phyloP scores from a whole-genome alignment of 2,888 invertebrate genomes.

The Troides oblongomaculatus region DNA sequence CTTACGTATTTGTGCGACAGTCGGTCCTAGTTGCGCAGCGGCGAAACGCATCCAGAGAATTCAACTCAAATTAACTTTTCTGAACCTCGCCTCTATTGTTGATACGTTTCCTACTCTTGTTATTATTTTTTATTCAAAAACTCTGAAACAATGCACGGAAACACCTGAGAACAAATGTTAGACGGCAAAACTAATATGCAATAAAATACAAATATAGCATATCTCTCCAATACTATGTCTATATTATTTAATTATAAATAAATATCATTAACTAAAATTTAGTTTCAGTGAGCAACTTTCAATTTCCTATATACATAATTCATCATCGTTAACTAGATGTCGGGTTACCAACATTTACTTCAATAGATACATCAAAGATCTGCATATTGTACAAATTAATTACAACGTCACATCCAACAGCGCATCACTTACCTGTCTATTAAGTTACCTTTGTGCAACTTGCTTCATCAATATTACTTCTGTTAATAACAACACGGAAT shows the following conservation, averaged over 20 bases:
- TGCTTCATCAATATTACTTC: not conserved
- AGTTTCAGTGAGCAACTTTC: not conserved
- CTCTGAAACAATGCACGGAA: not conserved
- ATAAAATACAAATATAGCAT: not conserved
- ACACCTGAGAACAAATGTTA: not conserved
- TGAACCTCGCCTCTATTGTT: slow-evolving; percentile 8
- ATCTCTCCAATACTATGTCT: not conserved
- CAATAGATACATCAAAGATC: slow-evolving; percentile 1
- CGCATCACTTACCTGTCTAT: slow-evolving; percentile 4
- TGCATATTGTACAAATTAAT: slow-evolving; percentile 8
- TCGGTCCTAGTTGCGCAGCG: slow-evolving; percentile 7
- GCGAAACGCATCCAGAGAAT: slow-evolving; percentile 17
- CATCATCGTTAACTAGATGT: not conserved
- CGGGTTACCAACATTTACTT: not conserved
- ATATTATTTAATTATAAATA: not conserved
- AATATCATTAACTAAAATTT: not conserved
- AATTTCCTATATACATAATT: not conserved
- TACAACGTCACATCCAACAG: slow-evolving; percentile 5
- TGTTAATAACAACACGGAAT: not conserved
- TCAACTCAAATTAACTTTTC: slow-evolving; percentile 22
- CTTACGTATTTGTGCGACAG: slow-evolving; percentile 23
- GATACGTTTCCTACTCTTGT: not conserved
- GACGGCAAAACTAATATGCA: not conserved
- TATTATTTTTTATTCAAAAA: slow-evolving; percentile 1
- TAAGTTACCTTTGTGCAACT: not conserved